Conservation (phyloP, 2,113 vertebrate genomes). For the Eira barbara region DNA sequence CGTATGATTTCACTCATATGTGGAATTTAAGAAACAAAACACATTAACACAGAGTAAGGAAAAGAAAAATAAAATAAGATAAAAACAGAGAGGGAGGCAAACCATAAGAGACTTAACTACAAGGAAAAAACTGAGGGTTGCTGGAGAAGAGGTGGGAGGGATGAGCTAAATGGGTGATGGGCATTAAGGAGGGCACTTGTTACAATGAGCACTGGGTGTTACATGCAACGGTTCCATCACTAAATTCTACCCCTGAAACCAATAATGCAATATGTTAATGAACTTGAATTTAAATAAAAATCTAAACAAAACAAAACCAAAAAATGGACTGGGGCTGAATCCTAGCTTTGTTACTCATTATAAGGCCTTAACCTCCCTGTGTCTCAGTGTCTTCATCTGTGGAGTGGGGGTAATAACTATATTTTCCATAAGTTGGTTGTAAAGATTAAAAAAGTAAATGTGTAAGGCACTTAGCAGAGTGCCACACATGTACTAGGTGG, state of each 20-base stretch:
- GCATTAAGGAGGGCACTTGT: background rate
- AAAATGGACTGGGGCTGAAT: background rate
- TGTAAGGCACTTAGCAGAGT: background rate
- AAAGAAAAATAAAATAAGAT: too few relatives aligned
- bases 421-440: background rate
- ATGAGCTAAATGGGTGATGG: background rate
- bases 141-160: background rate
- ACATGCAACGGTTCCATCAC: background rate
- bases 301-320: background rate
- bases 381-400: background rate
- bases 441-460: background rate
- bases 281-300: background rate
- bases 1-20: too few relatives aligned
- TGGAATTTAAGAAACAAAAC: too few relatives aligned
- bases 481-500: fast-evolving
- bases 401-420: background rate
- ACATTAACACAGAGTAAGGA: too few relatives aligned
- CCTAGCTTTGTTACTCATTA: background rate
- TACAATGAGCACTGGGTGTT: background rate
- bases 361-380: background rate
- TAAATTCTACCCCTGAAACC: background rate
- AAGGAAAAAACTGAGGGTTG: background rate
- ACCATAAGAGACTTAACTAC: background rate
- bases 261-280: background rate
- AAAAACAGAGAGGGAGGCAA: too few relatives aligned